phyloP scores from a whole-genome alignment of 2,797 vertebrate species.

The Enoplosus armatus region DNA sequence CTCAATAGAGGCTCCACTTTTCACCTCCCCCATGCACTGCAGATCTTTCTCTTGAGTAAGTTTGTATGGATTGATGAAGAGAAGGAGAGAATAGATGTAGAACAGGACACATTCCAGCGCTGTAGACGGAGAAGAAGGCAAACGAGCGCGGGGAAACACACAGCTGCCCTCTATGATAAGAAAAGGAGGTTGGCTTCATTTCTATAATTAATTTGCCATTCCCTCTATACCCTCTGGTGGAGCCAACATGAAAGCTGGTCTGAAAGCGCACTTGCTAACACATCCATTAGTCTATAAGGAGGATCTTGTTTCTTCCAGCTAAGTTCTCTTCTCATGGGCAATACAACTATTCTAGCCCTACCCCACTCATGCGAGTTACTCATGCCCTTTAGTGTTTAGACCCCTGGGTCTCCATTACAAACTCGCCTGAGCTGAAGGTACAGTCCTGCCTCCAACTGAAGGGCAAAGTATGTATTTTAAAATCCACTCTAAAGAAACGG shows the following conservation, averaged over 20 bases:
- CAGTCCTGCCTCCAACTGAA: constrained; percentile 62
- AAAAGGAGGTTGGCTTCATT: constrained; percentile 81
- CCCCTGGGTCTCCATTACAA: constrained; percentile 71
- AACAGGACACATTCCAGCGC: constrained; percentile 65
- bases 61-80: constrained; percentile 72
- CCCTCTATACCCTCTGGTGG: constrained; percentile 83
- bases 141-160: constrained; percentile 49
- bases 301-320: constrained; percentile 83
- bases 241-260: constrained; percentile 86
- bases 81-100: constrained; percentile 49
- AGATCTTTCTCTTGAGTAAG: constrained; percentile 66
- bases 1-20: constrained; percentile 69
- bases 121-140: constrained; percentile 43
- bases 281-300: constrained; percentile 84
- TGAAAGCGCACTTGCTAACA: constrained; percentile 79
- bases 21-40: constrained; percentile 60
- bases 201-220: constrained; percentile 86
- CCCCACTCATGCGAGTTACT: constrained; percentile 70
- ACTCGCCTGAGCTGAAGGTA: constrained; percentile 64
- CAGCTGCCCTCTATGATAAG: constrained; percentile 82
- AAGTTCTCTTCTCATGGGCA: constrained; percentile 78
- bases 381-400: constrained; percentile 73
- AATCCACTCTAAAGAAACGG: constrained; percentile 58
- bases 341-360: constrained; percentile 62
- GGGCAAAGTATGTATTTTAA: constrained; percentile 74